Base-by-base conservation (phyloP, 2,888 invertebrate species). In the Catotricha subobsoleta region DNA sequence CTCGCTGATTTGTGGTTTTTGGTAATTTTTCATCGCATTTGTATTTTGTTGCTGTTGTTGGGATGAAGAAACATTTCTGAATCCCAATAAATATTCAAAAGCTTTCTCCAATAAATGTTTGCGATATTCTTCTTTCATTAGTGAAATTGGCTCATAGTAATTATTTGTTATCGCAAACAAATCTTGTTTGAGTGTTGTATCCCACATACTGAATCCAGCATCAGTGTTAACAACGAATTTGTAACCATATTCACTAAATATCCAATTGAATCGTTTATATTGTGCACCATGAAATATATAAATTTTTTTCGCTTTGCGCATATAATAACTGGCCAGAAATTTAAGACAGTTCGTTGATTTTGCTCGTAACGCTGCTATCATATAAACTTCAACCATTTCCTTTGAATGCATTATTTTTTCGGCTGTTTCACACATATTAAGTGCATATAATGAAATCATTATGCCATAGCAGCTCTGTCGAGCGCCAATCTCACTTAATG, bases 401-500 rank as follows among this genome's bases (percentile, higher is more conserved):
- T 74, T 67, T 6, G 71, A 66, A 3, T 79, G 68, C 42, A 84
- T 69, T 7, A 40, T 13, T 42, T 70, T 67, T 1, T 75, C 76
- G 0, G 87, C 76, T 20, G 81, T 80, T 60, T 94, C 91, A 0
- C 86, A 87, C 58, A 91, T 68, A 62, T 92, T 92, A 19, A 88
- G 71, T 0, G 91, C 80, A 52, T 78, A 80, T 25, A 94, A 59
- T 0, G 84, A 80, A 44, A 90, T 63, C 47, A 82, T 74, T 1
- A 88, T 58, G 0, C 78, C 76, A 25, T 40, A 35, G 6, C 21
- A 25, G 8, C 23, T 21, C 10, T 23, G 36, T 21, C 25, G 33
- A 31, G 16, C 37, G 44, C 72, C 70, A 1, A 69, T 65, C 37
- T 73, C 72, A 15, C 67, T 69, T 43, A 68, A 67, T 38, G 67